phyloP scores from a whole-genome alignment of 2,797 vertebrate species.

The Gymnothorax reevesii region DNA sequence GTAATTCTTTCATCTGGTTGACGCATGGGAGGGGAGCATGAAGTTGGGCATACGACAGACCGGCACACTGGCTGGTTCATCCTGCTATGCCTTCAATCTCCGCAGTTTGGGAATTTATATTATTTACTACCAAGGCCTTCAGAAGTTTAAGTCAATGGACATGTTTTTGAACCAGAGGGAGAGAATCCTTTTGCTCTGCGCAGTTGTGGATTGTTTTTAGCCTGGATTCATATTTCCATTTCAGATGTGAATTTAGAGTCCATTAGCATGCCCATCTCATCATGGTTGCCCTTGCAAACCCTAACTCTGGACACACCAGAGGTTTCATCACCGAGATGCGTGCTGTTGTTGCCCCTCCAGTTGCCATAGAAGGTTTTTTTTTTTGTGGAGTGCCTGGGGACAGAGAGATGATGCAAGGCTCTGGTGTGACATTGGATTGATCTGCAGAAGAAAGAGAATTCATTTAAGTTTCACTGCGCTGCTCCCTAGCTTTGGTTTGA shows the following conservation, averaged over 20 bases:
- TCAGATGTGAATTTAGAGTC: background rate
- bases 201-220: background rate
- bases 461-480: background rate
- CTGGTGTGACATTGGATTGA: background rate
- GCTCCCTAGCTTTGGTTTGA: background rate
- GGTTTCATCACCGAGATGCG: background rate
- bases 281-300: background rate
- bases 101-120: background rate
- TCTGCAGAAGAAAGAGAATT: background rate
- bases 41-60: background rate
- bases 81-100: background rate
- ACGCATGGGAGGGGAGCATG: background rate
- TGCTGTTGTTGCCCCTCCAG: background rate
- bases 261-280: too few relatives aligned
- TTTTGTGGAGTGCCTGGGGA: background rate
- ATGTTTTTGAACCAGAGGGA: background rate
- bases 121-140: background rate
- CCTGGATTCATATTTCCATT: background rate
- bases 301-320: background rate
- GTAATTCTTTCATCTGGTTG: background rate
- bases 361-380: background rate
- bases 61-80: background rate
- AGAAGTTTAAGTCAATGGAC: background rate
- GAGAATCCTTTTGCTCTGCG: background rate
- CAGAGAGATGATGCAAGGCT: background rate